Conservation (phyloP, 92 coral and sea anemone species). For the Parazoanthus atlanticus region DNA sequence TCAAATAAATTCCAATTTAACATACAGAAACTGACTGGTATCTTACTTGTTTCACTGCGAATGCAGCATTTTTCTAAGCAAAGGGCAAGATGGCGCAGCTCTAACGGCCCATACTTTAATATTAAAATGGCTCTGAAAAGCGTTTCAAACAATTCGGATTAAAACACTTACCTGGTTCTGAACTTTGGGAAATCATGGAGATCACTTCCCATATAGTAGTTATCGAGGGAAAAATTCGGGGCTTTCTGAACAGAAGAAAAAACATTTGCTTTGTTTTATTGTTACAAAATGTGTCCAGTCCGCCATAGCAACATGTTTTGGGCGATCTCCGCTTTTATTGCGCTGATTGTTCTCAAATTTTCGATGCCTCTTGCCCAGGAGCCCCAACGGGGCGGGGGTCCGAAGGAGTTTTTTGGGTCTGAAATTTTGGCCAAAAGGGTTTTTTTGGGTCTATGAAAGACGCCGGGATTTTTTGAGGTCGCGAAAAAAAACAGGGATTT, state of each 20-base stretch:
- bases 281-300: constrained; percentile 20
- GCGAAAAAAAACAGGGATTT: too few species aligned
- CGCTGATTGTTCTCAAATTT: not conserved
- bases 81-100: constrained; percentile 15
- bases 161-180: constrained; percentile 32
- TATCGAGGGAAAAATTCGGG: constrained; percentile 15
- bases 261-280: constrained; percentile 1
- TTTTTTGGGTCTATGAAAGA: too few species aligned
- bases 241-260: not conserved
- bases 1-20: not conserved
- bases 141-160: constrained; percentile 34
- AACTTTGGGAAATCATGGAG: constrained; percentile 6
- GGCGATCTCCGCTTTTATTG: not conserved
- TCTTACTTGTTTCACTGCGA: constrained; percentile 8
- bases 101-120: constrained; percentile 22
- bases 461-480: too few species aligned
- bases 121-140: constrained; percentile 22
- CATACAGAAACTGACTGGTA: constrained; percentile 14
- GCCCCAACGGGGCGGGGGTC: too few species aligned
- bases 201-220: constrained; percentile 4
- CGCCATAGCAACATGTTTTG: constrained; percentile 13
- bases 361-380: not conserved
- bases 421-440: too few species aligned
- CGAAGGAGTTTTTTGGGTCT: too few species aligned
- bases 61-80: constrained; percentile 12